Conservation (phyloP, 2,888 invertebrate genomes). For the Yponomeuta cagnagella region DNA sequence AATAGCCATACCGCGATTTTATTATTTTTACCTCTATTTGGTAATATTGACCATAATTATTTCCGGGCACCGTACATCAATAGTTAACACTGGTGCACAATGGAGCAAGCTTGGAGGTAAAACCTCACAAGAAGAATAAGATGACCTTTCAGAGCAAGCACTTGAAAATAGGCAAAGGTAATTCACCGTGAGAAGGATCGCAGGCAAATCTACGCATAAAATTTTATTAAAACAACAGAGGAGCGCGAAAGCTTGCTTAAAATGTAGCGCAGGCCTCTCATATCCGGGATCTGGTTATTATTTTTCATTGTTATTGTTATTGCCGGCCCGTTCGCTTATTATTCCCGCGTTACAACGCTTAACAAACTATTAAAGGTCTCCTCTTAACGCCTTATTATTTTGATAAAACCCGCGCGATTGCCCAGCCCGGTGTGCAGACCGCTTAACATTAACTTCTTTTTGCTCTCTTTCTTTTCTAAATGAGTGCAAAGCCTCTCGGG, state of each 20-base stretch:
- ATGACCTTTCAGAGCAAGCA: neutral
- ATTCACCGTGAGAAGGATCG: constrained; percentile 10
- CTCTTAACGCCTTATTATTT: constrained; percentile 56
- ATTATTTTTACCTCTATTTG: neutral
- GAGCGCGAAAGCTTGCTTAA: constrained; percentile 8
- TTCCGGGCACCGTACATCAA: too few species aligned
- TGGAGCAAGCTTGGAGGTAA: neutral
- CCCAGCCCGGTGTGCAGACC: constrained; percentile 25
- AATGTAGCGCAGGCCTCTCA: constrained; percentile 12
- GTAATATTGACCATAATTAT: too few species aligned
- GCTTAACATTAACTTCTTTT: constrained; percentile 26
- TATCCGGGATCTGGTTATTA: constrained; percentile 42
- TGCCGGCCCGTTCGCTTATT: constrained; percentile 46
- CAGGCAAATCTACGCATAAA: constrained; percentile 16
- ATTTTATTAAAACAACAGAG: constrained; percentile 18
- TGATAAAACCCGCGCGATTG: constrained; percentile 50
- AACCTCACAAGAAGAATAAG: neutral
- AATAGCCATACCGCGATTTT: neutral
- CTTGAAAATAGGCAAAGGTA: constrained; percentile 2
- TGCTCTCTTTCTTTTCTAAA: constrained; percentile 22
- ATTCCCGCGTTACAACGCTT: constrained; percentile 57
- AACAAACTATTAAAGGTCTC: constrained; percentile 69
- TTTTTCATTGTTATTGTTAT: constrained; percentile 71
- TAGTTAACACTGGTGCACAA: too few species aligned
- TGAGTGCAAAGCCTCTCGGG: constrained; percentile 22